A percentile compares a stretch with the other conserved stretches of the same genome.
phyloP scores from a whole-genome alignment of 2,797 vertebrate genomes.

The Chanos chanos region DNA sequence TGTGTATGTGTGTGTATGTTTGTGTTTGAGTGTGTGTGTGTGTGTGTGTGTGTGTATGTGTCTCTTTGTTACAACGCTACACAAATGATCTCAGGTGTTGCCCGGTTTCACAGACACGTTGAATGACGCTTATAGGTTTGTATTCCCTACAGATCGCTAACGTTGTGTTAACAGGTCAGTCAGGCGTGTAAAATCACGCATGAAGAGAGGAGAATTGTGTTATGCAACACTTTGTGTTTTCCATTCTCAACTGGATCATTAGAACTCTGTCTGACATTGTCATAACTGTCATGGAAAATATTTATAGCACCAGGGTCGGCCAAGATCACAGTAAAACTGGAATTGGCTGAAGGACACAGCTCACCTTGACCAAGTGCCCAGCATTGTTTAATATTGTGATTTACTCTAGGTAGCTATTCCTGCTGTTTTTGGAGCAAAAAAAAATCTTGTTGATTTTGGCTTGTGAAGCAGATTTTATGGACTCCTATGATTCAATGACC shows the following conservation, averaged over 20 bases:
- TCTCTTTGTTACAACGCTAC: slow-evolving; percentile 8
- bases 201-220: not conserved
- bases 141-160: slow-evolving; percentile 21
- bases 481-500: not conserved
- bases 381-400: not conserved
- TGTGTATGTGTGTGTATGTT: not conserved
- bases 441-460: no score
- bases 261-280: not conserved
- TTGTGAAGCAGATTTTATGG: no score
- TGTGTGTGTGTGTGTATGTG: not conserved
- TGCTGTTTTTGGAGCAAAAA: no score
- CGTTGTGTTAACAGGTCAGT: slow-evolving; percentile 14
- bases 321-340: slow-evolving; percentile 1
- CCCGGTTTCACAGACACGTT: slow-evolving; percentile 15
- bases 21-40: not conserved
- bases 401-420: not conserved
- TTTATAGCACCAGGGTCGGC: not conserved
- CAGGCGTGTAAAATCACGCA: slow-evolving; percentile 10
- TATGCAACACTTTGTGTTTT: no score
- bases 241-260: not conserved
- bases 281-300: slow-evolving; percentile 8
- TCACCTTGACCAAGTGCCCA: not conserved
- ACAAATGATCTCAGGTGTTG: slow-evolving; percentile 15
- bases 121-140: slow-evolving; percentile 28
- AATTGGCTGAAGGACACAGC: slow-evolving; percentile 8